Conservation (phyloP, 2,113 vertebrate genomes). For the Corythoichthys intestinalis region DNA sequence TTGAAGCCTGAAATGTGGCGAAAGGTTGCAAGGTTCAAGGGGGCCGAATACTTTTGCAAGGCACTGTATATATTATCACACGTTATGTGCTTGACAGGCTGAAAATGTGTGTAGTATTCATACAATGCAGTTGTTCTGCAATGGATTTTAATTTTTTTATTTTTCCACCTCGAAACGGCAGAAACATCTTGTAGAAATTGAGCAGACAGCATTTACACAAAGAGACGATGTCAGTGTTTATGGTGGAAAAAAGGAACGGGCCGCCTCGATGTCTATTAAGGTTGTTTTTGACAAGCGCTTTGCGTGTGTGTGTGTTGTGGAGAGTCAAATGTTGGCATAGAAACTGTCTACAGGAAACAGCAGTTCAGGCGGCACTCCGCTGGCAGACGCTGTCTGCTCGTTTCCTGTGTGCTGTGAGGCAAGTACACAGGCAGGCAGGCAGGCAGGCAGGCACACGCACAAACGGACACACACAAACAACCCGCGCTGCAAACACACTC, state of each 20-base stretch:
- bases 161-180: neutral
- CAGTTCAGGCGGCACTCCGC: slow-evolving; percentile 73
- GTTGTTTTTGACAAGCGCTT: slow-evolving; percentile 33
- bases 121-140: too few species aligned
- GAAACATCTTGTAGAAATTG: neutral
- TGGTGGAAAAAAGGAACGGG: slow-evolving; percentile 40
- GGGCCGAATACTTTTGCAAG: too few species aligned
- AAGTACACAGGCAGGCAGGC: slow-evolving; percentile 19
- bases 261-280: slow-evolving; percentile 38
- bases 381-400: slow-evolving; percentile 76
- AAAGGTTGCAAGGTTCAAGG: too few species aligned
- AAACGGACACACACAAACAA: slow-evolving; percentile 21
- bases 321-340: slow-evolving; percentile 67
- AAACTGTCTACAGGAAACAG: slow-evolving; percentile 74
- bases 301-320: slow-evolving; percentile 21
- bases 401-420: slow-evolving; percentile 73
- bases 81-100: neutral
- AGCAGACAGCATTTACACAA: slow-evolving; percentile 18
- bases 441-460: slow-evolving; percentile 27
- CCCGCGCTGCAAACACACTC: slow-evolving; percentile 26
- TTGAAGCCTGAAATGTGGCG: too few species aligned
- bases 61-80: neutral
- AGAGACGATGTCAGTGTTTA: slow-evolving; percentile 54
- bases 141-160: neutral
- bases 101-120: neutral